Percentiles rank a stretch among this genome's conserved stretches.
These are phyloP conservation scores for Strix uralensis DNA, from an alignment of 2,113 vertebrate species.

Conservation along the genomic window DNA sequence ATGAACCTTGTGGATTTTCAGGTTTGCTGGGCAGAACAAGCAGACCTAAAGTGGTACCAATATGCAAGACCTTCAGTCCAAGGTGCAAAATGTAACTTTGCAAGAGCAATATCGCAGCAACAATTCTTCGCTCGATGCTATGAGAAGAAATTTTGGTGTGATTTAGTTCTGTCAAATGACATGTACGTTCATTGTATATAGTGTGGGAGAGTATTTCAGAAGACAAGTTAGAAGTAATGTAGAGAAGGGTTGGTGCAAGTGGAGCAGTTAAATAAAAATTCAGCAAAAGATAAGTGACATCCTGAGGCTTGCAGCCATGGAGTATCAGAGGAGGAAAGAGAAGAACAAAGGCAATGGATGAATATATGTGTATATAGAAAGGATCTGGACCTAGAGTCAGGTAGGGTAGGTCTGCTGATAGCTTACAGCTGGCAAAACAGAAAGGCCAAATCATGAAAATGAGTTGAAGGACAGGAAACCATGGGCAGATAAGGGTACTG, in stretches of 20 bases:
- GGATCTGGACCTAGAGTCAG: neutral
- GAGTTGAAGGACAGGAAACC: neutral
- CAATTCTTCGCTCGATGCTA: neutral
- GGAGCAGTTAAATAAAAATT: neutral
- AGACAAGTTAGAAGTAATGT: neutral
- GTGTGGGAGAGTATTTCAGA: neutral
- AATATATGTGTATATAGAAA: neutral
- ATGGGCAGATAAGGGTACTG: rapidly evolving
- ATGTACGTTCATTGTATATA: neutral
- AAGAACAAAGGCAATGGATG: neutral
- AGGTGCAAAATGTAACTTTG: neutral
- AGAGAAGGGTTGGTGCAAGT: neutral
- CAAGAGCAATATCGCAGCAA: neutral
- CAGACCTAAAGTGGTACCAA: neutral
- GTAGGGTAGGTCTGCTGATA: neutral
- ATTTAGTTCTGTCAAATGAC: neutral
- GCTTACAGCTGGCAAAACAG: neutral
- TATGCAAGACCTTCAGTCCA: neutral
- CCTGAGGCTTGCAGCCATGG: neutral
- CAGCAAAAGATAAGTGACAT: neutral
- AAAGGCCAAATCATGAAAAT: neutral
- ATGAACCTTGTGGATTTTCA: neutral
- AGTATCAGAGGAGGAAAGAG: neutral
- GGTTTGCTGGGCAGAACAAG: neutral
- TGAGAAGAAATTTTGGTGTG: neutral